These are phyloP conservation scores for Mylabris sibirica DNA, from an alignment of 2,888 invertebrate species.

Conservation along the genomic window DNA sequence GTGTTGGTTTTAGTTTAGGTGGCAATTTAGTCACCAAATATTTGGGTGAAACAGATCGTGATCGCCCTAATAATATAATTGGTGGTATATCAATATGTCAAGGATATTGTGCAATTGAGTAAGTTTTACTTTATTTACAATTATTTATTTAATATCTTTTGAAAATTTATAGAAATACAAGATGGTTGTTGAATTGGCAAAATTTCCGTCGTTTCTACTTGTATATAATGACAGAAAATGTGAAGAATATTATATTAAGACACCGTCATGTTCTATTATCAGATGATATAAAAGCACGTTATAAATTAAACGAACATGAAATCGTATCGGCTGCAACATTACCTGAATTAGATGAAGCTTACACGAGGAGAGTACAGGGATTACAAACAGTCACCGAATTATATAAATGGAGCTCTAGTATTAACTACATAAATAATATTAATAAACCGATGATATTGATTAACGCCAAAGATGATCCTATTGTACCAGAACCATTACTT, in stretches of 20 bases:
- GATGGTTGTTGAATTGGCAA: conserved; percentile 85
- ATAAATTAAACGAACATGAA: conserved; percentile 77
- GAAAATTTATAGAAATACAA: conserved; percentile 72
- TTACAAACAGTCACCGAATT: conserved; percentile 80
- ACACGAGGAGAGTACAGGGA: conserved; percentile 81
- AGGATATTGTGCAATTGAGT: conserved; percentile 92
- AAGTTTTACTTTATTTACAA: conserved; percentile 60
- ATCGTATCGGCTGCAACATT: conserved; percentile 88
- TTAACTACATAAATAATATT: conserved; percentile 80
- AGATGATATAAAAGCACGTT: conserved; percentile 74
- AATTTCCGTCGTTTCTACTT: conserved; percentile 89
- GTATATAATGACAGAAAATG: conserved; percentile 92
- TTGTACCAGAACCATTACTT: conserved; percentile 82
- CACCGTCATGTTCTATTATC: conserved; percentile 80
- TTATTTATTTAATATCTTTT: conserved; percentile 5
- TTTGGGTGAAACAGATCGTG: conserved; percentile 77
- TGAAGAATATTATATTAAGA: conserved; percentile 85
- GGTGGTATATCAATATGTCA: conserved; percentile 94
- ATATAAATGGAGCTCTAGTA: conserved; percentile 85
- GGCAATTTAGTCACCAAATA: conserved; percentile 94
- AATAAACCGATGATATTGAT: conserved; percentile 89
- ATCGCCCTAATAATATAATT: conserved; percentile 71
- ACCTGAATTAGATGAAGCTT: conserved; percentile 88
- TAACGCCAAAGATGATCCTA: conserved; percentile 91
- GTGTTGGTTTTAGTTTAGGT: conserved; percentile 93